phyloP scores from a whole-genome alignment of 2,888 invertebrate species.

The Bellardia pandia region DNA sequence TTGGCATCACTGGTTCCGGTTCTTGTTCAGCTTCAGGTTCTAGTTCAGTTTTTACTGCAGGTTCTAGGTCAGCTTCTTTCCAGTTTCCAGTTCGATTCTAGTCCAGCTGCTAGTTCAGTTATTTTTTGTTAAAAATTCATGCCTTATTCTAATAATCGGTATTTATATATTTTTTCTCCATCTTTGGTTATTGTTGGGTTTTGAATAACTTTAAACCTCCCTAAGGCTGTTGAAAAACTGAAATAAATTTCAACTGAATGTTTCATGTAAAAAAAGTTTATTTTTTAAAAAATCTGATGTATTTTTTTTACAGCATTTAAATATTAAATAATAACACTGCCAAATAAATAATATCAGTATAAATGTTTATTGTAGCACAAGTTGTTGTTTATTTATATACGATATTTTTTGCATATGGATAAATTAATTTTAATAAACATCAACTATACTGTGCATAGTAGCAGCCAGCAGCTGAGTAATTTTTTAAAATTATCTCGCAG shows the following conservation, averaged over 20 bases:
- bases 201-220: not conserved
- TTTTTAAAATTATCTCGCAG: slow-evolving; percentile 6
- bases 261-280: not conserved
- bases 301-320: not conserved
- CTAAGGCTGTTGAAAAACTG: not conserved
- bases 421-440: not conserved
- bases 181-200: not conserved
- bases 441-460: not conserved
- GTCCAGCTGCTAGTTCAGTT: no score
- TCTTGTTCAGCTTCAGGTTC: no score
- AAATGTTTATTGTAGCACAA: not conserved
- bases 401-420: not conserved
- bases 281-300: not conserved
- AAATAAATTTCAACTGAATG: not conserved
- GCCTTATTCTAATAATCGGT: no score
- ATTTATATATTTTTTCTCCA: not conserved
- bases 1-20: no score
- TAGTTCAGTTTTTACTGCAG: no score
- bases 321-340: not conserved
- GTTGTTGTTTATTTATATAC: not conserved
- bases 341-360: not conserved
- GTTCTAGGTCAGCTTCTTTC: no score
- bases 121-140: no score
- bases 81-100: no score
- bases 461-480: not conserved